phyloP scores from a whole-genome alignment of 2,113 vertebrate species.

The Datnioides undecimradiatus region DNA sequence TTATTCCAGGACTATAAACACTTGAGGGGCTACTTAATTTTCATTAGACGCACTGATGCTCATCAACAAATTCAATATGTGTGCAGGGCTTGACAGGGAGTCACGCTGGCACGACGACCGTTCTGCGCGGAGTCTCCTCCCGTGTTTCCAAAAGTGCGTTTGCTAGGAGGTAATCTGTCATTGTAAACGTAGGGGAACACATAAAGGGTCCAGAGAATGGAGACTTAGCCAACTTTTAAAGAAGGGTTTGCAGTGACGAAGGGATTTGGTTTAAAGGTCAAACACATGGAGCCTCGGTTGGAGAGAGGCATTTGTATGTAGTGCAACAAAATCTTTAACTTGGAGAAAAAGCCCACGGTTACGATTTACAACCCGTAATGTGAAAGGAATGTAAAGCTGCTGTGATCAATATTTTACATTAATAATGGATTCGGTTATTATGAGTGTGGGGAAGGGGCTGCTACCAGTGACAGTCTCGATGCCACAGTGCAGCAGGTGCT shows the following conservation, averaged over 20 bases:
- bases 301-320: too few species aligned
- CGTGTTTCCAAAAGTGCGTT: not conserved
- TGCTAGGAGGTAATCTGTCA: not conserved
- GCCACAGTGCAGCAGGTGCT: too few species aligned
- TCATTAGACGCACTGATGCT: slow-evolving; percentile 48
- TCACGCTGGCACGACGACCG: not conserved
- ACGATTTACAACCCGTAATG: too few species aligned
- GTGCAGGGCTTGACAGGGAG: slow-evolving; percentile 16
- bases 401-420: too few species aligned
- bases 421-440: too few species aligned
- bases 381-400: too few species aligned
- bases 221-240: not conserved
- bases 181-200: not conserved
- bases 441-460: too few species aligned
- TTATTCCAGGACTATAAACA: slow-evolving; percentile 47
- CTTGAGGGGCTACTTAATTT: slow-evolving; percentile 56
- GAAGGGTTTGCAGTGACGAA: not conserved
- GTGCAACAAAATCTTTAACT: too few species aligned
- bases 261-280: not conserved
- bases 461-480: too few species aligned
- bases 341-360: too few species aligned
- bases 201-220: not conserved
- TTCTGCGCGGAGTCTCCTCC: not conserved
- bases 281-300: too few species aligned
- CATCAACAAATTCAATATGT: slow-evolving; percentile 54